These are phyloP conservation scores for Sebastes wilsoni DNA, from an alignment of 2,797 vertebrate genomes.

Conservation along the genomic window DNA sequence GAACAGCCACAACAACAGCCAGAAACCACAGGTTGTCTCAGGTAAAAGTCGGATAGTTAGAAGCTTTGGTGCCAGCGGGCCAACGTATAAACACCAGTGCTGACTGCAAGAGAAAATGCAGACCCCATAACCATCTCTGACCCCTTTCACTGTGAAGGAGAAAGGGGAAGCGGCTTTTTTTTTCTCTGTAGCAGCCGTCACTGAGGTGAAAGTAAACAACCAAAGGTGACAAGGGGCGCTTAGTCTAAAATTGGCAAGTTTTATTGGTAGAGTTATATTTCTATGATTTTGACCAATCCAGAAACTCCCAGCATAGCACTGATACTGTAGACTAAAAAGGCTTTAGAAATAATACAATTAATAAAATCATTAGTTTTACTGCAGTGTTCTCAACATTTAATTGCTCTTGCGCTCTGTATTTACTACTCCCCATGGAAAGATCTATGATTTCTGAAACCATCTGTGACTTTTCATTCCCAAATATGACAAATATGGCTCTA, in stretches of 20 bases:
- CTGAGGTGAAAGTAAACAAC: constrained; percentile 4
- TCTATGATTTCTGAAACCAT: background rate
- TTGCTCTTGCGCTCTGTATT: background rate
- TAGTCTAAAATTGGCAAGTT: background rate
- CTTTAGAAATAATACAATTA: background rate
- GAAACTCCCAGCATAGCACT: background rate
- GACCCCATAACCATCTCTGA: constrained; percentile 21
- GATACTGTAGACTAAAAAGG: background rate
- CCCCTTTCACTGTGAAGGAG: constrained; percentile 23
- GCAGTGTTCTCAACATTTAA: background rate
- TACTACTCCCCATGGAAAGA: background rate
- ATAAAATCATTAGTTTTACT: background rate
- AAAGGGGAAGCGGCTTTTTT: constrained; percentile 2
- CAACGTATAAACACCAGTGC: constrained; percentile 41
- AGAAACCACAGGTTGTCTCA: constrained; percentile 52
- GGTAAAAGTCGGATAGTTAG: constrained; percentile 41
- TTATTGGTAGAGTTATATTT: background rate
- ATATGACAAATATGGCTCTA: background rate
- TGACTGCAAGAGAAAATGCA: constrained; percentile 32
- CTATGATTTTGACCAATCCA: background rate
- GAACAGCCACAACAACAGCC: constrained; percentile 41
- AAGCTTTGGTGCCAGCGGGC: constrained; percentile 36
- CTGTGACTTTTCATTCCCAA: background rate
- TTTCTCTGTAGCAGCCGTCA: constrained; percentile 1
- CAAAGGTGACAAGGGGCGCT: background rate